These are phyloP conservation scores for Strix occidentalis DNA, from an alignment of 2,797 vertebrate genomes.

Conservation along the genomic window DNA sequence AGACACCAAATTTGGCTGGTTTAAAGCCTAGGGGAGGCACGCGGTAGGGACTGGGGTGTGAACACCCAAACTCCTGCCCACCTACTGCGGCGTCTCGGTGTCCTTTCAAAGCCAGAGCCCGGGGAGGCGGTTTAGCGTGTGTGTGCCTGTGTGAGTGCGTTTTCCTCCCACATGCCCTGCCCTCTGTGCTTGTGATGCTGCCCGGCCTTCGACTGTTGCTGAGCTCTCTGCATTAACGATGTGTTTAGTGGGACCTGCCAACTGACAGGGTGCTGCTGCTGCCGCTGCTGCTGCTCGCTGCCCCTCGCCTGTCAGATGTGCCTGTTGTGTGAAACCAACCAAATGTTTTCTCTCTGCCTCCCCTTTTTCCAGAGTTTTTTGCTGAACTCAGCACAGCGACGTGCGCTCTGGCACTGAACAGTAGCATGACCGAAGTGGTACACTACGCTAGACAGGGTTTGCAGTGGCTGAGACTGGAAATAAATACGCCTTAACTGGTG, in stretches of 20 bases:
- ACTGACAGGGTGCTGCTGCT: neutral
- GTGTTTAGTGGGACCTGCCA: neutral
- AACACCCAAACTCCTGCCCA: neutral
- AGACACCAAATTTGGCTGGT: neutral
- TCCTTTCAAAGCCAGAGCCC: neutral
- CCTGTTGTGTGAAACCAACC: neutral
- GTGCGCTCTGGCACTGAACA: constrained; percentile 82
- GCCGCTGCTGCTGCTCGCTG: neutral
- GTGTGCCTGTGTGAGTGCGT: neutral
- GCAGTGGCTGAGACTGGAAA: constrained; percentile 86
- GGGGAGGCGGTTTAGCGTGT: neutral
- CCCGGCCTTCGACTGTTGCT: neutral
- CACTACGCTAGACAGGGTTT: constrained; percentile 87
- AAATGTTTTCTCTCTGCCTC: constrained; percentile 6
- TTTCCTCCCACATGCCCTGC: neutral
- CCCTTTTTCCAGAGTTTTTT: constrained; percentile 82
- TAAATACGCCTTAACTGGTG: constrained; percentile 76
- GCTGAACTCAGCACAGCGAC: constrained; percentile 80
- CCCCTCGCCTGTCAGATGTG: neutral
- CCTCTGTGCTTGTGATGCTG: neutral
- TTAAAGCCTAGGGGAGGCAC: neutral
- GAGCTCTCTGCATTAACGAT: neutral
- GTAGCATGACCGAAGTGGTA: constrained; percentile 84
- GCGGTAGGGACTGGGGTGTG: no score
- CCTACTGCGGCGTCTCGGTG: rapidly evolving